Base-by-base conservation (phyloP, 2,888 invertebrate genomes). In the Meliscaeva auricollis region DNA sequence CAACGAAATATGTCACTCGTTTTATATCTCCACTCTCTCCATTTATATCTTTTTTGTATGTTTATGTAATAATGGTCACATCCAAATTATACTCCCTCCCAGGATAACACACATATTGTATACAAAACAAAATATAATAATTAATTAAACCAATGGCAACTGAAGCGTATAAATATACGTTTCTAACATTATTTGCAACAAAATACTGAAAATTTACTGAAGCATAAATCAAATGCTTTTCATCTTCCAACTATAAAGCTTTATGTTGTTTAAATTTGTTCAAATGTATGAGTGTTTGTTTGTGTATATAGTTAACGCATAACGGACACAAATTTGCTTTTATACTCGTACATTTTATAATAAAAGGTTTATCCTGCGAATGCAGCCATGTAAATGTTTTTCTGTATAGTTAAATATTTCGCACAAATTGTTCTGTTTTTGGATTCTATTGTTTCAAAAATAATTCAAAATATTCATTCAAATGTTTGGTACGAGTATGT, bases 181-280 rank as follows among this genome's bases (percentile, higher is more conserved):
- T 82, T 77, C 76, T 60, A 82, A 82, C 72, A 70, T 82, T n/a
- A n/a, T 68, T 77, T 66, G 66, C 72, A 77, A 77, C 82, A 66
- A 77, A 82, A 82, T 82, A 72, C 56, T 72, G 81, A 81, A 81
- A 81, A 82, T 82, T 82, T 82, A 82, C 82, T 77, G 77, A 77
- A 77, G 82, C 82, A 82, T 82, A 77, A 77, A 82, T 82, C 82
- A 77, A 82, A 77, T 82, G 66, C 76, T 77, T 82, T 64, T 77
- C 60, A 66, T 82, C 26, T 77, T 35, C 1, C 52, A 60, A 82
- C 76, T 77, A 46, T 48, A 58, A 8, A 8, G n/a, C 15, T 20
- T 35, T 4, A 11, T 46, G 44, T 64, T 46, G 30, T 64, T 64
- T 17, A 58, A 62, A 62, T 26, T 62, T 7, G 7, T 9, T 8